Base-by-base conservation (phyloP, 2,888 invertebrate species). In the Metopia argyrocephala region DNA sequence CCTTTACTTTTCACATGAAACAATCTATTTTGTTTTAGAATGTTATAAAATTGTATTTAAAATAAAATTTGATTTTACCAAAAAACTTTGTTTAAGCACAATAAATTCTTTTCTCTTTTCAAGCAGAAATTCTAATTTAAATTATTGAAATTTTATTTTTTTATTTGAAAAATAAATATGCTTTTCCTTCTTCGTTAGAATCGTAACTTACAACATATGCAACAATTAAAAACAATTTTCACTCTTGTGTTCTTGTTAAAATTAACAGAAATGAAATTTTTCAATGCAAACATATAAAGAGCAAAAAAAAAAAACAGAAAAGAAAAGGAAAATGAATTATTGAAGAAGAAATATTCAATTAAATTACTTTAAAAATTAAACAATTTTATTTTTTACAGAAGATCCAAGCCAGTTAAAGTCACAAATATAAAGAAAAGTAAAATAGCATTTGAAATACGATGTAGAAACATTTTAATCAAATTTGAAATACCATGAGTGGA, bases 101-200 rank as follows among this genome's bases (percentile, higher is more conserved):
- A 27, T n/a, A 59, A 59, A 59, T 64, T 15, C 38, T 66, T 48
- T 57, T 20, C 20, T 38, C 15, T 52, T 52, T 28, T 66, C 20
- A 25, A 66, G 45, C 59, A 45, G 50, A 66, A 75, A 75, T 66
- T 75, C 59, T 66, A 27, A 66, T 74, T 66, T 57, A 74, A 50
- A 59, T 75, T 65, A 74, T 57, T 50, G 38, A 59, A 59, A 66
- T 59, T 21, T 52, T n/a, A 57, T 23, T 38, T 64, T 23, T 65
- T 12, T 28, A 28, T 18, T 64, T 23, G 18, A 15, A 21, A 3
- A 21, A 59, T 2, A 15, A 18, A 46, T 54, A 9, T 31, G 3
- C 12, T 9, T 38, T 38, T 38, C 38, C 1, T 38, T 31, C 2
- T 38, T 12, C 12, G 2, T 7, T 4, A 4, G 15, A 38, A 38